phyloP scores from a whole-genome alignment of 1,140 invertebrate genomes.

The Zeugodacus cucurbitae region DNA sequence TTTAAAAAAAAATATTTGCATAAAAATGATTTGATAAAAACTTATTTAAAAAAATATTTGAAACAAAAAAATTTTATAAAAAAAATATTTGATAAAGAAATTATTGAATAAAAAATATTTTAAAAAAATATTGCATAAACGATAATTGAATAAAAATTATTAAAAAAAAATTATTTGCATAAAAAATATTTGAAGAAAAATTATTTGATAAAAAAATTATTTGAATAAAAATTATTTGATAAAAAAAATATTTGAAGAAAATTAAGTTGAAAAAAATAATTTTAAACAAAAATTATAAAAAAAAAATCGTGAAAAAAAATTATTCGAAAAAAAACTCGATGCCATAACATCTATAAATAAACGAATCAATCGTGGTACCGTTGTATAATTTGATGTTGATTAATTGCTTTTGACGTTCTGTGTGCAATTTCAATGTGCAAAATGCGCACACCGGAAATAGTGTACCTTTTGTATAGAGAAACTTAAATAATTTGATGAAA shows the following conservation, averaged over 20 bases:
- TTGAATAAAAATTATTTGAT: not conserved
- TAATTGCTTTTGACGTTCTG: not conserved
- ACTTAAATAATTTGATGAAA: no score
- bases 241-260: not conserved
- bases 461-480: no score
- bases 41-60: no score
- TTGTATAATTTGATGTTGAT: constrained; percentile 17
- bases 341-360: not conserved
- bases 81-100: not conserved
- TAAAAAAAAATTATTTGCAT: no score
- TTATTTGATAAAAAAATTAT: not conserved
- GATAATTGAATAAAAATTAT: not conserved
- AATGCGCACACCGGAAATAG: no score
- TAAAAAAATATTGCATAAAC: not conserved
- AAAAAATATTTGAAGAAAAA: not conserved
- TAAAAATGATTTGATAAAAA: no score
- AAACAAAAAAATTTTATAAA: no score
- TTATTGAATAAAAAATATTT: not conserved
- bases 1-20: no score
- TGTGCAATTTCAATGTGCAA: not conserved
- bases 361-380: not conserved
- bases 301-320: not conserved
- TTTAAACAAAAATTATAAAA: not conserved
- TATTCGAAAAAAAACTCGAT: not conserved
- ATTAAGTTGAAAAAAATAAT: not conserved